Evolutionary conservation across 2,888 invertebrate species (phyloP).

Genomic region (Omphaloscelis lunosa): DNA sequence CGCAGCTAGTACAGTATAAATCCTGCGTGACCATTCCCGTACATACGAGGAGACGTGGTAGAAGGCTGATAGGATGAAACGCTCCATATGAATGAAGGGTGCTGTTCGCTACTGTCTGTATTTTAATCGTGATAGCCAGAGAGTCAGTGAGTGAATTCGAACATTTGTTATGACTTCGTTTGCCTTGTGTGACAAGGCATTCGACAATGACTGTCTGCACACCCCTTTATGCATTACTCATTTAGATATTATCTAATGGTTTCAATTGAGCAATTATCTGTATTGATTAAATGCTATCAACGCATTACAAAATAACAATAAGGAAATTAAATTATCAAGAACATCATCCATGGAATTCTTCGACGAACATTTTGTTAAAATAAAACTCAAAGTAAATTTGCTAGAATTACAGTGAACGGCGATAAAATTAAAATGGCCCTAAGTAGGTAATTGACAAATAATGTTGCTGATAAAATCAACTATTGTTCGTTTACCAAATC

Average conservation of each 20-base stretch:
- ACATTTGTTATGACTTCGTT: background rate
- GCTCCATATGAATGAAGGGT: background rate
- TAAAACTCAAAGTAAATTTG: background rate
- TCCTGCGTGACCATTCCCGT: background rate
- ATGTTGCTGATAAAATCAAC: constrained; percentile 47
- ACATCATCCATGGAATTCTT: constrained; percentile 5
- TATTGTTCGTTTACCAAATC: background rate
- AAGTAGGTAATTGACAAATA: constrained; percentile 52
- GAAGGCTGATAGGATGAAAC: background rate
- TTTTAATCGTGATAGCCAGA: background rate
- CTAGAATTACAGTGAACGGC: background rate
- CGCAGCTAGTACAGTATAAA: background rate
- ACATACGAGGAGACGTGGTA: background rate
- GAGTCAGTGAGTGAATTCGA: constrained; percentile 5
- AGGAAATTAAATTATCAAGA: constrained; percentile 22
- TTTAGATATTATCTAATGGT: background rate
- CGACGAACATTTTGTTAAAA: background rate
- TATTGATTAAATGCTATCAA: constrained; percentile 24
- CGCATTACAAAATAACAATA: constrained; percentile 9
- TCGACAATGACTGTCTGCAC: background rate
- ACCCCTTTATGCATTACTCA: background rate
- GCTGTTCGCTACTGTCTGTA: background rate
- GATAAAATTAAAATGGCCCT: constrained; percentile 37
- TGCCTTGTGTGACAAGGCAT: background rate
- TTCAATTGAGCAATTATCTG: constrained; percentile 24